These are phyloP conservation scores for Pteropus rufus DNA, from an alignment of 2,797 vertebrate genomes.

Conservation along the genomic window DNA sequence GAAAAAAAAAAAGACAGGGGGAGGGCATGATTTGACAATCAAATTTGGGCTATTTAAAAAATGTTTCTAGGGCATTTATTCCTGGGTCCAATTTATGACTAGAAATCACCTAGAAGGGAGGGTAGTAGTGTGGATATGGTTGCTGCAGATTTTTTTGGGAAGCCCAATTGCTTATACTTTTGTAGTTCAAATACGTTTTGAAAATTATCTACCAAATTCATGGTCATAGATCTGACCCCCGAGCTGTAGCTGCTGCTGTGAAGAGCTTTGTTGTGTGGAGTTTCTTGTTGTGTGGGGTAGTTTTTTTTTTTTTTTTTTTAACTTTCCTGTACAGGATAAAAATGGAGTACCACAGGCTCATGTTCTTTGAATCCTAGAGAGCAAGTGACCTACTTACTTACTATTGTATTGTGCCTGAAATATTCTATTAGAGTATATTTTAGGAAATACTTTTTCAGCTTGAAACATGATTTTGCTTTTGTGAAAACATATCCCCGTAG, in stretches of 20 bases:
- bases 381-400: slow-evolving; percentile 59
- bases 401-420: slow-evolving; percentile 48
- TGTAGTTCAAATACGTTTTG: slow-evolving; percentile 41
- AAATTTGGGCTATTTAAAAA: slow-evolving; percentile 34
- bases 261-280: not conserved
- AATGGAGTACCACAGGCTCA: not conserved
- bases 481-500: not conserved
- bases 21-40: not conserved
- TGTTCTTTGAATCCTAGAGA: slow-evolving; percentile 56
- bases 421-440: slow-evolving; percentile 46
- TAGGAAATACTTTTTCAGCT: slow-evolving; percentile 54
- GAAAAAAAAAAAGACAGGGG: not conserved
- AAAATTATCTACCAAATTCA: not conserved
- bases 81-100: slow-evolving; percentile 41
- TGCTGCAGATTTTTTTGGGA: not conserved
- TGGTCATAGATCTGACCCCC: not conserved
- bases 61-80: slow-evolving; percentile 43
- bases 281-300: not conserved
- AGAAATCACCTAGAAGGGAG: not conserved
- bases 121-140: not conserved
- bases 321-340: not conserved
- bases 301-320: not conserved
- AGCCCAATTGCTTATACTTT: slow-evolving; percentile 12
- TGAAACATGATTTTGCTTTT: slow-evolving; percentile 51
- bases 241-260: not conserved